A percentile compares a stretch with the other conserved stretches of the same genome.
Conservation (phyloP, 2,113 vertebrate genomes). For the Myodes glareolus region DNA sequence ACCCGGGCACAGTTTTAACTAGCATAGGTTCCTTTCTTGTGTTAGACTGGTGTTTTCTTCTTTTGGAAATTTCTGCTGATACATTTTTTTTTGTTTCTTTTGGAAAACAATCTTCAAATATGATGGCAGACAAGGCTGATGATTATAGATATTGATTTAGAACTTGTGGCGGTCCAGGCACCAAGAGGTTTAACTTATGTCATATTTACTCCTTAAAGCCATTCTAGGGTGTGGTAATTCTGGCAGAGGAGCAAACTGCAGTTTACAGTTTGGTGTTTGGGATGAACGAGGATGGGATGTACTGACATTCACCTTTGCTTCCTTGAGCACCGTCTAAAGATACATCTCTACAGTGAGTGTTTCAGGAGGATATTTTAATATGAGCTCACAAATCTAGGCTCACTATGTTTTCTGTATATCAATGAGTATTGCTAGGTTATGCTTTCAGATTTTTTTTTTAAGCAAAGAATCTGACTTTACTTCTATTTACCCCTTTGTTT, state of each 20-base stretch:
- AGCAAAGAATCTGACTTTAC: background rate
- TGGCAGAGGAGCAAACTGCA: background rate
- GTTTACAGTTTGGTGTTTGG: background rate
- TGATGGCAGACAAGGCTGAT: background rate
- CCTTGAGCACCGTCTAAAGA: background rate
- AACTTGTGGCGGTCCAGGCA: background rate
- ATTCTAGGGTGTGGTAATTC: background rate
- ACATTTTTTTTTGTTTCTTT: constrained; percentile 28
- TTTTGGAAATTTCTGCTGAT: constrained; percentile 40
- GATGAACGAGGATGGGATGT: background rate
- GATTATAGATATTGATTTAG: background rate
- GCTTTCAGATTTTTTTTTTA: background rate
- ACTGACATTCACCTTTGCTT: background rate
- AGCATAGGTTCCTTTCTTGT: background rate
- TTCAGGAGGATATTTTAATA: constrained; percentile 37
- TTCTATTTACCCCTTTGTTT: background rate
- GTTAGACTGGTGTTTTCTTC: background rate
- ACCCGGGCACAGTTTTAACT: background rate
- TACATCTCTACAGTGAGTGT: background rate
- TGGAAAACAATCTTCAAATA: background rate
- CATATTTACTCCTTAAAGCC: background rate
- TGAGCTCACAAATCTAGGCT: background rate
- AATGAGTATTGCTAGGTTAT: background rate
- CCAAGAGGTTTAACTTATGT: background rate
- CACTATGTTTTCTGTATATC: background rate